Conservation (phyloP, 1,140 invertebrate genomes). For the Pseudobourletiella spinata region DNA sequence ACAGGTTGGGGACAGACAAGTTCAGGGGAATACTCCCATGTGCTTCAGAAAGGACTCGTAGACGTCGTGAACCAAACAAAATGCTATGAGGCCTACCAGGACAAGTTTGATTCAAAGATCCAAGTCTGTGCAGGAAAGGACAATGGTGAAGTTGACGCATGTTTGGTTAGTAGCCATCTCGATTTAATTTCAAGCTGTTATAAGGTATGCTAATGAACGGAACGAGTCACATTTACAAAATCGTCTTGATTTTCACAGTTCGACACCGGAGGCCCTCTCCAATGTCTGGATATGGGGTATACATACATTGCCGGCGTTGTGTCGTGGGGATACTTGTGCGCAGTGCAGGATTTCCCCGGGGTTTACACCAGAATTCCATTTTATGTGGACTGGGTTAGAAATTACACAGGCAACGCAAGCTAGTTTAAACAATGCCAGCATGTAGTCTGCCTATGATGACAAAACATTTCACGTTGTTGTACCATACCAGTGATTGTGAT, state of each 20-base stretch:
- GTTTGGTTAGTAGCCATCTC: neutral
- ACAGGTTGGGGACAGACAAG: constrained; percentile 7
- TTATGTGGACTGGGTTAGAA: neutral
- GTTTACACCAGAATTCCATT: constrained; percentile 2
- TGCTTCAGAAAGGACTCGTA: neutral
- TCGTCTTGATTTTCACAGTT: neutral
- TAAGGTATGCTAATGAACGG: neutral
- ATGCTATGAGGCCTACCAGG: constrained; percentile 5
- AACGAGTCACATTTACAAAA: neutral
- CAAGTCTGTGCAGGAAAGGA: constrained; percentile 5
- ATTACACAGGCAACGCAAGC: too few species aligned
- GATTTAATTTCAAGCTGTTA: neutral
- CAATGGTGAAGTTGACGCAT: constrained; percentile 4
- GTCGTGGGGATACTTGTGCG: constrained; percentile 2
- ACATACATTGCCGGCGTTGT: constrained; percentile 12
- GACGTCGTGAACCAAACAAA: neutral
- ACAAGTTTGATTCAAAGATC: neutral
- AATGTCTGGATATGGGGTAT: neutral
- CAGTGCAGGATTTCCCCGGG: neutral
- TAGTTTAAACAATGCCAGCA: too few species aligned
- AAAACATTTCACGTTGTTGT: too few species aligned
- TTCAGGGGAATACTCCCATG: neutral
- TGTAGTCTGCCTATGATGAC: too few species aligned
- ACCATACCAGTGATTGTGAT: too few species aligned
- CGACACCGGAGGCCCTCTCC: constrained; percentile 12